Conservation (phyloP, 2,888 invertebrate genomes). For the Rhamphomyia laevipes region DNA sequence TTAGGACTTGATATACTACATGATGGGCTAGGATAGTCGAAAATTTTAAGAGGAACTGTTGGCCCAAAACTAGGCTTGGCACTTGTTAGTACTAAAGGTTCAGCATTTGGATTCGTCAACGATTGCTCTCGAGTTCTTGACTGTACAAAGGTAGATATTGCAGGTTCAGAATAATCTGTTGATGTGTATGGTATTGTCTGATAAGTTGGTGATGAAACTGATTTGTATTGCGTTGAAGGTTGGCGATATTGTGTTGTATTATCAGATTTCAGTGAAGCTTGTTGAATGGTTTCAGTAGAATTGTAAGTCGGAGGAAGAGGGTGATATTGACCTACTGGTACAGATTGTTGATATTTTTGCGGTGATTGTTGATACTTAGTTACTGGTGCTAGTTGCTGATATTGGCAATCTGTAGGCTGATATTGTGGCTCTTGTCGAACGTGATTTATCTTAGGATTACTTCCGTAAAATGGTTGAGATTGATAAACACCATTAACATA, state of each 20-base stretch:
- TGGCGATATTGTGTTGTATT: not conserved
- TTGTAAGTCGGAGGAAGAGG: not conserved
- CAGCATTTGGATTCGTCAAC: slow-evolving; percentile 31
- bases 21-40: slow-evolving; percentile 17
- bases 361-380: not conserved
- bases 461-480: not conserved
- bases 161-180: slow-evolving; percentile 41
- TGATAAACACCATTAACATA: slow-evolving; percentile 7
- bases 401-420: slow-evolving; percentile 10
- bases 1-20: slow-evolving; percentile 7
- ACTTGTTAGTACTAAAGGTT: slow-evolving; percentile 31
- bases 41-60: slow-evolving; percentile 11
- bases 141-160: slow-evolving; percentile 38
- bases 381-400: not conserved
- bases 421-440: not conserved
- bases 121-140: slow-evolving; percentile 19
- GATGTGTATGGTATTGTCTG: slow-evolving; percentile 38
- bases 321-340: slow-evolving; percentile 8
- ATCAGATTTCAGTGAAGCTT: too few relatives aligned
- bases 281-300: too few relatives aligned
- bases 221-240: not conserved
- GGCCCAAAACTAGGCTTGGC: slow-evolving; percentile 27
- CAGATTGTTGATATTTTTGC: not conserved
- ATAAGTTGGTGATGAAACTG: slow-evolving; percentile 16
- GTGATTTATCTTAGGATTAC: not conserved